phyloP scores from a whole-genome alignment of 2,888 invertebrate genomes.

The Cloeon dipterum region DNA sequence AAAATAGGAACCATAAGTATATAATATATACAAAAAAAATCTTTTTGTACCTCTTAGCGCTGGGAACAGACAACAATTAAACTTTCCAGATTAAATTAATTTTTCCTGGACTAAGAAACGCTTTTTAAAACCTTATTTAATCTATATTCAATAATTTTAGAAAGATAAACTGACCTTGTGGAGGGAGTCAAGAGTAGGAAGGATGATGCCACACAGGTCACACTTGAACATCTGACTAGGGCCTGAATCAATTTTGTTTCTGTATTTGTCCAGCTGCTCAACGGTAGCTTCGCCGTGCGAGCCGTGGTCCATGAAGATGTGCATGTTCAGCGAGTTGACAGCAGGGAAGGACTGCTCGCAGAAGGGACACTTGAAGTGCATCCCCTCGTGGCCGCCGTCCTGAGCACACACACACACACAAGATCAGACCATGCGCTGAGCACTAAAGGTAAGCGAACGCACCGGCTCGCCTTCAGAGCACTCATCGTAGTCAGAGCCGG shows the following conservation, averaged over 20 bases:
- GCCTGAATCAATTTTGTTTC: not conserved
- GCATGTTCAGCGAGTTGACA: constrained; percentile 13
- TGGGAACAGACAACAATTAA: too few species aligned
- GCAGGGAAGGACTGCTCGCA: constrained; percentile 12
- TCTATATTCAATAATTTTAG: too few species aligned
- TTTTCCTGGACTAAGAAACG: too few species aligned
- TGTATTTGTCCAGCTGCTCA: constrained; percentile 2
- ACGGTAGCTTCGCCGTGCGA: constrained; percentile 1
- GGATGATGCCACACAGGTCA: constrained; percentile 10
- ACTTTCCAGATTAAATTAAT: too few species aligned
- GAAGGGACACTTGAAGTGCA: constrained; percentile 9
- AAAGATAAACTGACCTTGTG: constrained; percentile 8
- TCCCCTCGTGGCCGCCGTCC: not conserved
- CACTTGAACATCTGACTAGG: constrained; percentile 5
- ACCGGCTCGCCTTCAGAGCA: constrained; percentile 8
- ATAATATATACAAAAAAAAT: too few species aligned
- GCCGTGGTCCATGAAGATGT: constrained; percentile 12
- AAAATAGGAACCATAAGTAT: too few species aligned
- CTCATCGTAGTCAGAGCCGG: constrained; percentile 7
- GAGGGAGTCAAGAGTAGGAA: constrained; percentile 9
- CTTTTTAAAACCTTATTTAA: too few species aligned
- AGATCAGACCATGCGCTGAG: not conserved
- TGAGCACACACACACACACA: not conserved
- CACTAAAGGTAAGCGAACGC: constrained; percentile 3
- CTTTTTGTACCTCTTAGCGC: too few species aligned